Evolutionary conservation across 1,140 invertebrate genomes (phyloP).

Genomic region (Drosophila kikkawai): DNA sequence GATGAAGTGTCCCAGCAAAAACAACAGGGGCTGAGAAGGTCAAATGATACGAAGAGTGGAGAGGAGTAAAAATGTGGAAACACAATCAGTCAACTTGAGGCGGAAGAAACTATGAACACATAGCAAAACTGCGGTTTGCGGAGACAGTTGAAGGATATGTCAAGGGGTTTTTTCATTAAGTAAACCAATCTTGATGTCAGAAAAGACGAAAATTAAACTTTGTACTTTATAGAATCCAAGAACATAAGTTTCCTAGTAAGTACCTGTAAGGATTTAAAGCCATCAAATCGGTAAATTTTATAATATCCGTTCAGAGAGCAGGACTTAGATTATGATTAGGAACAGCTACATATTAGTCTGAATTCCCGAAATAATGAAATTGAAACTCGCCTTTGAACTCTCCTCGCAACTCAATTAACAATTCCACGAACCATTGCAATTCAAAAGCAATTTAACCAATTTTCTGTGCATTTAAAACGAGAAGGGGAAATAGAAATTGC

Average conservation of each 20-base stretch:
- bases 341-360: too few species aligned
- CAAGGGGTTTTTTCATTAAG: neutral
- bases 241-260: neutral
- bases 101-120: neutral
- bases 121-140: neutral
- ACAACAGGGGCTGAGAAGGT: slow-evolving; percentile 7
- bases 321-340: neutral
- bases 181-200: neutral
- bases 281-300: too few species aligned
- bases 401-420: neutral
- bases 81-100: slow-evolving; percentile 28
- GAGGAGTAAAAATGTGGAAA: slow-evolving; percentile 7
- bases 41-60: slow-evolving; percentile 12
- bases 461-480: slow-evolving; percentile 24
- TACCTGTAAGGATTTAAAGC: too few species aligned
- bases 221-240: neutral
- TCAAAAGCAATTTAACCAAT: slow-evolving; percentile 21
- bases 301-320: too few species aligned
- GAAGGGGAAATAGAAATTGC: slow-evolving; percentile 13
- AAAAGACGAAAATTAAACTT: neutral
- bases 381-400: neutral
- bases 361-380: neutral
- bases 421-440: slow-evolving; percentile 21
- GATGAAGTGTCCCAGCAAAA: slow-evolving; percentile 34
- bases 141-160: slow-evolving; percentile 6